Base-by-base conservation (phyloP, 2,888 invertebrate species). In the Latrodectus hesperus region DNA sequence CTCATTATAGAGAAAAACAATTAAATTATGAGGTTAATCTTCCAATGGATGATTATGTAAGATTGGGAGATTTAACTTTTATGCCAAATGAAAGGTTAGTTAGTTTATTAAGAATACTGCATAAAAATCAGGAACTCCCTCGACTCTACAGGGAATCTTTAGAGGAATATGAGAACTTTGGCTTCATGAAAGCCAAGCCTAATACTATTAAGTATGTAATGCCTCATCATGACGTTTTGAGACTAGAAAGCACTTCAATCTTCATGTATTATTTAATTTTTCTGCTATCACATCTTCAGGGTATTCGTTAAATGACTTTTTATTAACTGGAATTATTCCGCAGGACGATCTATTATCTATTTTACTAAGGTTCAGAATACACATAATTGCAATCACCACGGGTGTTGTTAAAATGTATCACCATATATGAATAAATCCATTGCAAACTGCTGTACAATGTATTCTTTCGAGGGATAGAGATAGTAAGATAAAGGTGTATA, bases 331-430 rank as follows among this genome's bases (percentile, higher is more conserved):
- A 38, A 22, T 9, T n/a, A 65, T 65, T 11, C 14, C 68, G 6
- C 53, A 68, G 22, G 53, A 77, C 12, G 68, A 68, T 52, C 51
- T 68, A n/a, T 77, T 68, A 9, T 52, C 68, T 1, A 68, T 77
- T 49, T 5, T 77, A 2, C 22, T 53, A 8, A 68, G 68, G 38
- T 70, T 67, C 26, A 38, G 6, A 38, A 38, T 4, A 38, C 4
- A 38, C 38, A 38, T 38, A 38, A 38, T 38, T 38, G 38, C 2
- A 6, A 38, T 38, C 38, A 22, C 22, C 22, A 22, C 22, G 22
- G 22, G 4, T 38, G 38, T 38, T 4, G 6, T 38, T 4, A 38
- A 38, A 6, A 38, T 38, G 38, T 38, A 6, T 38, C 38, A 4
- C 38, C 38, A 38, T 4, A 38, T 38, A 6, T 38, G 38, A 38